Conservation (phyloP, 2,888 invertebrate genomes). For the Oscheius sp. region DNA sequence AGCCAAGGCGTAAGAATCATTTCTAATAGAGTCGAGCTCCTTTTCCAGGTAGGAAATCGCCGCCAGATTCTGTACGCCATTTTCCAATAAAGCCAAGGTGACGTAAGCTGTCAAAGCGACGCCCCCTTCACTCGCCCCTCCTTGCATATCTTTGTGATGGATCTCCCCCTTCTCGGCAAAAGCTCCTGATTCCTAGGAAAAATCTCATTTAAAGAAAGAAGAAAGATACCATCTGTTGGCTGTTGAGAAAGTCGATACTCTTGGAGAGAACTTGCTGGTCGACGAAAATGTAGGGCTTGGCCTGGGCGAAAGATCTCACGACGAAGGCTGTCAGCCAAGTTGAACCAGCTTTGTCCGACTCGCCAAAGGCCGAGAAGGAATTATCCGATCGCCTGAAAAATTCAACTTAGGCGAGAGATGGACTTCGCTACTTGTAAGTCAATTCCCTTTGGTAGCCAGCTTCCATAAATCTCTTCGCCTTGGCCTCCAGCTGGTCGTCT, state of each 20-base stretch:
- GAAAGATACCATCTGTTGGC: conserved; percentile 78
- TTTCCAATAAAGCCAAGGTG: conserved; percentile 82
- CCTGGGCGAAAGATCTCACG: conserved; percentile 80
- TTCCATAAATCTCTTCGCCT: conserved; percentile 81
- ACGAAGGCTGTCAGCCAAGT: conserved; percentile 91
- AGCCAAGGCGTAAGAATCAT: conserved; percentile 82
- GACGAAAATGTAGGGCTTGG: conserved; percentile 79
- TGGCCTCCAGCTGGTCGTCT: conserved; percentile 80
- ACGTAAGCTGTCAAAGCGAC: conserved; percentile 87
- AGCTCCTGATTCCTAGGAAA: conserved; percentile 79
- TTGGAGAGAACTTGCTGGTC: conserved; percentile 80
- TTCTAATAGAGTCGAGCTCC: conserved; percentile 60
- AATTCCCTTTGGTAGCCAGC: conserved; percentile 91
- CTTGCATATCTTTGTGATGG: conserved; percentile 82
- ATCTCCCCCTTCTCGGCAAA: conserved; percentile 83
- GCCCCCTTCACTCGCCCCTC: conserved; percentile 80
- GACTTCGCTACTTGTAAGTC: conserved; percentile 78
- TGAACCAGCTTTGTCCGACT: conserved; percentile 81
- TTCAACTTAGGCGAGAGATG: neutral
- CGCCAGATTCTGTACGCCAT: conserved; percentile 66
- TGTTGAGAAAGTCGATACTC: conserved; percentile 83
- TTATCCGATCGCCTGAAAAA: conserved; percentile 79
- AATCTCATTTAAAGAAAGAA: neutral
- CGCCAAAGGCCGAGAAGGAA: conserved; percentile 90
- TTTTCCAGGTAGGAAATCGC: conserved; percentile 73